Evolutionary conservation across 2,113 vertebrate genomes (phyloP), one percentile per base, ranked within the genome.

Genomic region (Mesitornis unicolor): DNA sequence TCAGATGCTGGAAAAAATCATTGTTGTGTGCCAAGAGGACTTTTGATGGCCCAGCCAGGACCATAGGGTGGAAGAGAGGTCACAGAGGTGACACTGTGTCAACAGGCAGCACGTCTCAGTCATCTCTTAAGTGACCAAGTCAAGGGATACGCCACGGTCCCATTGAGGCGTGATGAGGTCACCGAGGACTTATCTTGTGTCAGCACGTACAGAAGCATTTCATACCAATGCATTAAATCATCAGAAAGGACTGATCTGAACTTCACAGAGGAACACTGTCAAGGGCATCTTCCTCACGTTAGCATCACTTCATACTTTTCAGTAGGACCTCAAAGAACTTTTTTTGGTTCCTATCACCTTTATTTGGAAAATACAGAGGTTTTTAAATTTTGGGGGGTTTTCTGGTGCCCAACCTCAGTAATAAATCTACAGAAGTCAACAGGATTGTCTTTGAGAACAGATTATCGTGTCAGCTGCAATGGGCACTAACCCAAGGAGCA

Each of bases 11-110:
- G 73, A 74, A 75, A 38, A 67, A 90, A 36, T 11, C 50, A 42
- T 21, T 0, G 1, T 1, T 14, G 13, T 0, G 0, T 36, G 54
- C 21, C 43, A 63, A 21, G 33, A 69, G n/a, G 13, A 67, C 11
- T 53, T 50, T 5, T 13, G 50, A 36, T 16, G 53, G 81, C 54
- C 57, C 64, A 70, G n/a, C n/a, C n/a, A n/a, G n/a, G 9, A 69
- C 43, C 29, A 9, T 0, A 7, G 50, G 12, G 28, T 13, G 11
- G n/a, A 57, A 24, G 26, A 82, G 50, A 77, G 38, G 45, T 29
- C 22, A 47, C 26, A 2, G 6, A 21, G 47, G 70, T 26, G 84
- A 22, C 65, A 21, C 16, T 8, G 28, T 40, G 59, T 28, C 40
- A 70, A 25, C 21, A 40, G 60, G 59, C 38, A 83, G 56, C 4